These are phyloP conservation scores for Pituophis catenifer DNA, from an alignment of 2,113 vertebrate species.

Conservation along the genomic window DNA sequence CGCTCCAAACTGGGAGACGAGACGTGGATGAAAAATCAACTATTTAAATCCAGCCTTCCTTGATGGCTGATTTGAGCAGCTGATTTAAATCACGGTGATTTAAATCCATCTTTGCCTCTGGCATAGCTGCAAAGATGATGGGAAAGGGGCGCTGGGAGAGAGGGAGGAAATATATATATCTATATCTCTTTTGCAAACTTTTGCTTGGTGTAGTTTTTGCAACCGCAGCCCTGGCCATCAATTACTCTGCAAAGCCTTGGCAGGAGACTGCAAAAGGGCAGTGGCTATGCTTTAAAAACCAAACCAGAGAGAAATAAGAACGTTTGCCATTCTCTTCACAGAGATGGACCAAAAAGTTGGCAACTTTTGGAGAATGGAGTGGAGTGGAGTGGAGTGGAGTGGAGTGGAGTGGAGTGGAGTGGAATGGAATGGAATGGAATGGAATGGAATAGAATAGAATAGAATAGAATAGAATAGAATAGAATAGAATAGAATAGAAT, in stretches of 20 bases:
- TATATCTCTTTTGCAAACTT: neutral
- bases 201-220: neutral
- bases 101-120: slow-evolving; percentile 4
- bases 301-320: neutral
- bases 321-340: neutral
- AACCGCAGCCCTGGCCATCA: neutral
- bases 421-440: no score
- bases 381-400: no score
- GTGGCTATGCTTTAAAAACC: neutral
- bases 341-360: neutral
- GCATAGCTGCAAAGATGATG: neutral
- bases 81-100: slow-evolving; percentile 10
- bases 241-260: neutral
- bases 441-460: accelerated
- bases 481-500: no score
- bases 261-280: neutral
- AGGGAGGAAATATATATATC: neutral
- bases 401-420: no score
- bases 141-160: neutral
- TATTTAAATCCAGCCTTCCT: slow-evolving; percentile 1
- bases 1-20: neutral
- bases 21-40: neutral
- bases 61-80: neutral
- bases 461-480: no score
- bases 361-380: neutral